phyloP scores from a whole-genome alignment of 2,797 vertebrate genomes.

The Platyrinchus mystaceus region DNA sequence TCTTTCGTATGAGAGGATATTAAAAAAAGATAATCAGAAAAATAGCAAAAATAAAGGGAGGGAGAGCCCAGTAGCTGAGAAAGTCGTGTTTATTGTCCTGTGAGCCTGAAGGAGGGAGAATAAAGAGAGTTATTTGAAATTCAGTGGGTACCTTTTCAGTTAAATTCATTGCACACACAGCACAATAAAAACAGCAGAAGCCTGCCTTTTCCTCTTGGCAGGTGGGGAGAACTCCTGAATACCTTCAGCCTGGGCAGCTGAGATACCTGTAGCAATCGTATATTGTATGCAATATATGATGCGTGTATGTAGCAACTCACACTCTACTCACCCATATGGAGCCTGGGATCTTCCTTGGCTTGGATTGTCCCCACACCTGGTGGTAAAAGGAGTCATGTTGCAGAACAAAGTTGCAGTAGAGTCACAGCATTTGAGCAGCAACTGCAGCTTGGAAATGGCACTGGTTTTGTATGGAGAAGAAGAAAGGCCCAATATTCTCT shows the following conservation, averaged over 20 bases:
- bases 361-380: neutral
- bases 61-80: conserved; percentile 6
- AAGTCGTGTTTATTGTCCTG: conserved; percentile 33
- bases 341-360: neutral
- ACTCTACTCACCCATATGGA: neutral
- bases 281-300: no score
- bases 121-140: neutral
- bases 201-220: neutral
- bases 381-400: neutral
- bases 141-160: neutral
- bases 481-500: neutral
- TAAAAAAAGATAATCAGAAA: neutral
- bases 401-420: neutral
- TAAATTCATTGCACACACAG: neutral
- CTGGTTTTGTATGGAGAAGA: neutral
- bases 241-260: neutral
- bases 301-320: neutral
- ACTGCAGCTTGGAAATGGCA: neutral
- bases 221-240: neutral
- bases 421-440: neutral
- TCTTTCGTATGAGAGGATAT: conserved; percentile 19
- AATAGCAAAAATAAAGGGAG: conserved; percentile 48
- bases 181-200: neutral
- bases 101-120: neutral
- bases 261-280: neutral